phyloP scores from a whole-genome alignment of 2,797 vertebrate genomes.

The Hozukius guyotensis region DNA sequence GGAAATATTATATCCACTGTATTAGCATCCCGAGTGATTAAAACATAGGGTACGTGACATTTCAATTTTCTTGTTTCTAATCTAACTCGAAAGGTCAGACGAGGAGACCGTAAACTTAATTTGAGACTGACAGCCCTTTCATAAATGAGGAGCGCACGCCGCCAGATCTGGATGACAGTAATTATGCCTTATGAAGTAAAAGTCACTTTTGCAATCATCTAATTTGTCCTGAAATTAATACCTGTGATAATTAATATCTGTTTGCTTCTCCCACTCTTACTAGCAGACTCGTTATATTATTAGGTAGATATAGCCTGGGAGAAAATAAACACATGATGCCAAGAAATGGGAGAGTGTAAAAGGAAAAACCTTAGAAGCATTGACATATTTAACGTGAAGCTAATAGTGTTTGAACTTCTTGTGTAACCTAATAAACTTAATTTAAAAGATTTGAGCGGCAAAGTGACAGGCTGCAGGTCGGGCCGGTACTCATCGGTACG shows the following conservation, averaged over 20 bases:
- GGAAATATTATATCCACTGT: conserved; percentile 27
- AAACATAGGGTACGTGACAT: conserved; percentile 49
- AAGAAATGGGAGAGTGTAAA: neutral
- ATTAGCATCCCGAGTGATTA: conserved; percentile 47
- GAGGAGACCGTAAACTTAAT: conserved; percentile 49
- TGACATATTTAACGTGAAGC: neutral
- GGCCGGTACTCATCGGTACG: no score
- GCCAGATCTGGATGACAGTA: conserved; percentile 22
- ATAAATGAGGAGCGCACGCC: neutral
- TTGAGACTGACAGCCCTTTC: conserved; percentile 41
- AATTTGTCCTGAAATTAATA: conserved; percentile 45
- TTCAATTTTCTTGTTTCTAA: conserved; percentile 42
- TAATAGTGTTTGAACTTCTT: neutral
- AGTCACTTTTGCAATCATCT: conserved; percentile 33
- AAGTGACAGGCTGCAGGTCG: neutral
- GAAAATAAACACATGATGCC: neutral
- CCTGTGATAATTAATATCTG: conserved; percentile 5
- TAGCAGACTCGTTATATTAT: neutral
- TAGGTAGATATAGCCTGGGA: neutral
- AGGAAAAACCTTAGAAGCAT: neutral
- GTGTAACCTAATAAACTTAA: neutral
- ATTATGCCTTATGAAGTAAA: conserved; percentile 40
- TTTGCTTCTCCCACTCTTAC: neutral
- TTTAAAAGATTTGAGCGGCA: neutral
- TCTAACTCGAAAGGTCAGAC: conserved; percentile 52